Evolutionary conservation across 2,888 invertebrate genomes (phyloP).

Genomic region (Fragum sueziense): DNA sequence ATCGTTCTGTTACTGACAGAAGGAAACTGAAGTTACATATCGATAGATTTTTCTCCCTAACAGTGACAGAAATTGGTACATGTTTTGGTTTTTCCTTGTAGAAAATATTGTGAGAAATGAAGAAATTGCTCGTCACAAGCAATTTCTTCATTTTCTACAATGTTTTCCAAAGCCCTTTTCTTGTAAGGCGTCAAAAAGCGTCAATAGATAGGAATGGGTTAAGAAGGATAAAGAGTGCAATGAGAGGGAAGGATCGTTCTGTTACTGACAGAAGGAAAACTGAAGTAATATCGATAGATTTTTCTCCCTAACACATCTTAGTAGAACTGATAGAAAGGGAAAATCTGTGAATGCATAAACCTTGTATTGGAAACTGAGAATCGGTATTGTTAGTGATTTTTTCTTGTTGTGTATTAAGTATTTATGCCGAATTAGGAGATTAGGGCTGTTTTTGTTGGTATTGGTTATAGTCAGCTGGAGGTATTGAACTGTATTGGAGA

Average conservation of each 20-base stretch:
- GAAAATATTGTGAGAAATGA: too few relatives aligned
- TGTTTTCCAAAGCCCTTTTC: too few relatives aligned
- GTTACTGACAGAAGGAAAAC: neutral
- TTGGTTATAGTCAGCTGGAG: conserved; percentile 2
- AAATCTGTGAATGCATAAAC: neutral
- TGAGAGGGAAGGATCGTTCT: neutral
- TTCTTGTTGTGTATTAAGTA: neutral
- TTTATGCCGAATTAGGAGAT: conserved; percentile 10
- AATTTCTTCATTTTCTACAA: too few relatives aligned
- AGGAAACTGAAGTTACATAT: neutral
- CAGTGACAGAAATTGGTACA: too few relatives aligned
- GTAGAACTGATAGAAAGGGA: neutral
- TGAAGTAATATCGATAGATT: conserved; percentile 10
- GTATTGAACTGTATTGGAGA: conserved; percentile 1
- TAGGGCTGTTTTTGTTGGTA: neutral
- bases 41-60: conserved; percentile 8
- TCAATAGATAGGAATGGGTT: too few relatives aligned
- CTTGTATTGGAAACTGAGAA: neutral
- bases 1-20: neutral
- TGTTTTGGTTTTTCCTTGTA: too few relatives aligned
- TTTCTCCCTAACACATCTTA: conserved; percentile 2
- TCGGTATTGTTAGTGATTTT: neutral
- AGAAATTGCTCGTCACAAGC: too few relatives aligned
- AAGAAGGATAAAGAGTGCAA: too few relatives aligned
- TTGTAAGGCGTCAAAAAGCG: too few relatives aligned